A percentile compares a stretch with the other conserved stretches of the same genome.
phyloP scores from a whole-genome alignment of 2,113 vertebrate genomes.

The Hippopotamus amphibius region DNA sequence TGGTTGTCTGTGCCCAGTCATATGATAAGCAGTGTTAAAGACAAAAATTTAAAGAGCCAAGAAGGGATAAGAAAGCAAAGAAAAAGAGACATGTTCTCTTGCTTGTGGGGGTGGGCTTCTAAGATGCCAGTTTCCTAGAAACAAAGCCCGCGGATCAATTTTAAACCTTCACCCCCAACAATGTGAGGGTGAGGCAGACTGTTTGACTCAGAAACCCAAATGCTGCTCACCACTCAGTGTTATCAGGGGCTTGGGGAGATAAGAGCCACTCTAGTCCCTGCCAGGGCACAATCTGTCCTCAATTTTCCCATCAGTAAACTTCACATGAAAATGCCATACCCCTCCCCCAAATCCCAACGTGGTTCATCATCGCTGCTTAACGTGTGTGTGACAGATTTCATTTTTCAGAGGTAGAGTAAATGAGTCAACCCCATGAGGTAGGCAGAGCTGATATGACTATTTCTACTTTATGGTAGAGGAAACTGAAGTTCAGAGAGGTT shows the following conservation, averaged over 20 bases:
- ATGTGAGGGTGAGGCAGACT: neutral
- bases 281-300: neutral
- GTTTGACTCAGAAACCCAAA: neutral
- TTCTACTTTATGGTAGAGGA: neutral
- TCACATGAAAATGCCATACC: neutral
- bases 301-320: neutral
- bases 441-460: neutral
- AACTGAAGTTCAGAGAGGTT: conserved; percentile 58
- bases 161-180: conserved; percentile 51
- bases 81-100: neutral
- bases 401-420: neutral
- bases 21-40: conserved; percentile 76
- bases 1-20: conserved; percentile 74
- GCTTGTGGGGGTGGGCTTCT: neutral
- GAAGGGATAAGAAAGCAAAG: conserved; percentile 54
- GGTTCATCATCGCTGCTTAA: neutral
- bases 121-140: conserved; percentile 58
- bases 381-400: neutral
- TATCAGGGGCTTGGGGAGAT: neutral
- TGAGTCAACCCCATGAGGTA: neutral
- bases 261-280: neutral
- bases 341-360: neutral
- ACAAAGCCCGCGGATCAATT: conserved; percentile 48
- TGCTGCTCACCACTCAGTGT: neutral
- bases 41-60: conserved; percentile 64